Evolutionary conservation across 1,140 invertebrate species (phyloP).

Genomic region (Pseudobourletiella spinata): DNA sequence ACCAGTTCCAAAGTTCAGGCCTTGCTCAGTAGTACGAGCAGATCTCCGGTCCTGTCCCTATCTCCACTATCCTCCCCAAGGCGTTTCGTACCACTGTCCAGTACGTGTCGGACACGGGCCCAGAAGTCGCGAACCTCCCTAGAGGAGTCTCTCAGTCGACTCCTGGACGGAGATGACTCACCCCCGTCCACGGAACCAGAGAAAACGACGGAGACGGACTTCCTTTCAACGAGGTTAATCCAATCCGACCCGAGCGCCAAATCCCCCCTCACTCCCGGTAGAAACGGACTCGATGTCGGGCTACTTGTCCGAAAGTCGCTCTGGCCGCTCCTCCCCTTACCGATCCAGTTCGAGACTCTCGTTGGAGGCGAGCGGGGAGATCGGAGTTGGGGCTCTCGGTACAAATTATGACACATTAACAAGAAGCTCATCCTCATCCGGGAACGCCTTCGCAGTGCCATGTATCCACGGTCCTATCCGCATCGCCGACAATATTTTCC

Average conservation of each 20-base stretch:
- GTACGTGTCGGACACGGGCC: too few relatives aligned
- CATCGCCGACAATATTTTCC: slow-evolving; percentile 45
- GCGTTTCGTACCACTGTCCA: too few relatives aligned
- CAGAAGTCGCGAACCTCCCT: slow-evolving; percentile 17
- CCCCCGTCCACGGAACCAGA: too few relatives aligned
- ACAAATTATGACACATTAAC: slow-evolving; percentile 30
- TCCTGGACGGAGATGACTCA: slow-evolving; percentile 19
- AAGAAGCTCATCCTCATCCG: slow-evolving; percentile 14
- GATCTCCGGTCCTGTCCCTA: too few relatives aligned
- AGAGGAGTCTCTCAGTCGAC: slow-evolving; percentile 30
- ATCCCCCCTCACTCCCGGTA: too few relatives aligned
- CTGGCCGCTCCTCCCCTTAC: slow-evolving; percentile 38
- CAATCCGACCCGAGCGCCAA: too few relatives aligned
- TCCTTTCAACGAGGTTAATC: too few relatives aligned
- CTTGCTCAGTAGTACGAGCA: too few relatives aligned
- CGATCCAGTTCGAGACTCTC: slow-evolving; percentile 52
- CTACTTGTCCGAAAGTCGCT: too few relatives aligned
- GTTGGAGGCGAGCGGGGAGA: slow-evolving; percentile 40
- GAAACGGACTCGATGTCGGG: too few relatives aligned
- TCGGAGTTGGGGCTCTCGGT: slow-evolving; percentile 45
- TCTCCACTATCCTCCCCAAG: too few relatives aligned
- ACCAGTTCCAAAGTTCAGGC: too few relatives aligned
- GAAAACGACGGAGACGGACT: background rate
- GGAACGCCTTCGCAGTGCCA: slow-evolving; percentile 3
- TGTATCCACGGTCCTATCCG: slow-evolving; percentile 39